Evolutionary conservation across 1,140 invertebrate genomes (phyloP).

Genomic region (Leptestheria dahalacensis): DNA sequence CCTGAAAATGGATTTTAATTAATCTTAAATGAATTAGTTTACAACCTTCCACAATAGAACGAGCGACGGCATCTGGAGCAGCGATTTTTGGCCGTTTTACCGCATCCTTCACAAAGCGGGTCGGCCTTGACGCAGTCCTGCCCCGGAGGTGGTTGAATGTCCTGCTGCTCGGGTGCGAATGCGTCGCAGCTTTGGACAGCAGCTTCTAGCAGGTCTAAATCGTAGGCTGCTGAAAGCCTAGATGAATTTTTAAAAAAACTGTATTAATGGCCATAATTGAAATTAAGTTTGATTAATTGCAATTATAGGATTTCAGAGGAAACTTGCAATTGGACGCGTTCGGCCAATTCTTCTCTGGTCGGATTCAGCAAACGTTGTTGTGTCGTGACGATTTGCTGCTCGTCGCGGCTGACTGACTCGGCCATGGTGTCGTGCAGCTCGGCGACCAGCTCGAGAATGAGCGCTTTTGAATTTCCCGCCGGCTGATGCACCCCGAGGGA

Average conservation of each 20-base stretch:
- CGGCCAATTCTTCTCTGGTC: conserved; percentile 33
- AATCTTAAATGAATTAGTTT: background rate
- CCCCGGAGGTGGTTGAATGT: background rate
- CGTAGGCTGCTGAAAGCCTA: conserved; percentile 25
- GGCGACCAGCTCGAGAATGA: conserved; percentile 42
- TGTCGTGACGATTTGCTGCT: conserved; percentile 39
- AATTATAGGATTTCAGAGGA: background rate
- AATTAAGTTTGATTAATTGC: too few species aligned
- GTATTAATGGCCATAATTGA: background rate
- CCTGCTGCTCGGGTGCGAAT: background rate
- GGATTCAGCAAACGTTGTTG: conserved; percentile 37
- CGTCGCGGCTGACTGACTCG: conserved; percentile 32
- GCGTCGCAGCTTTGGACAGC: background rate
- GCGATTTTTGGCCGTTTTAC: conserved; percentile 28
- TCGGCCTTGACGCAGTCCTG: conserved; percentile 21
- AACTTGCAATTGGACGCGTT: conserved; percentile 30
- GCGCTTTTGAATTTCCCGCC: conserved; percentile 20
- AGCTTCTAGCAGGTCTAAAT: conserved; percentile 32
- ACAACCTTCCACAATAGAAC: conserved; percentile 35
- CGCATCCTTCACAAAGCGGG: conserved; percentile 29
- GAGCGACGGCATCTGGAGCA: conserved; percentile 34
- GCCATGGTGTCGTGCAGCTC: conserved; percentile 33
- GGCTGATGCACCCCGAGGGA: conserved; percentile 20
- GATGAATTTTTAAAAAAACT: background rate
- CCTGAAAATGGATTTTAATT: too few species aligned